Evolutionary conservation across 2,797 vertebrate genomes (phyloP), one percentile per base, ranked within the genome.

Genomic region (Danio kyathit): DNA sequence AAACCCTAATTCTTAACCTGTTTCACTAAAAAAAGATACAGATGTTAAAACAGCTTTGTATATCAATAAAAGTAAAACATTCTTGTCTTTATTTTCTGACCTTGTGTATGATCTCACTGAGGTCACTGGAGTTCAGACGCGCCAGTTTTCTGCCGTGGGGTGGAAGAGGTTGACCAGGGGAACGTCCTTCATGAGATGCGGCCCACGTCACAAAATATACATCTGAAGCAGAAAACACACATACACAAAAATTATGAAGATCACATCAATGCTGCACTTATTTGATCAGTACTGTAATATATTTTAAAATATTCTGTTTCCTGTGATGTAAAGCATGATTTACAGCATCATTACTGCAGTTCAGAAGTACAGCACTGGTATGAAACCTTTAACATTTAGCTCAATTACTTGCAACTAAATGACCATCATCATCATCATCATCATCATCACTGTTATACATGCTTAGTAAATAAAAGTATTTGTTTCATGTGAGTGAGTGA

Each of bases 161-260:
- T 83, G 97, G 96, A 13, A 98, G 86, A 11, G 94, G 86, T 74
- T 97, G 96, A 76, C 95, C 94, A 54, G 94, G 94, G 78, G 91
- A 46, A 71, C 92, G 93, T 67, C 92, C 85, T 74, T 92, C 92
- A 78, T 89, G 91, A 81, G 86, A 89, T 4, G 94, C 94, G 82
- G 96, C 97, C 98, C 97, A 99, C 0, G 97, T 97, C 80, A 98
- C 98, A 86, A 97, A 99, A 90, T 95, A 99, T 19, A 83, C 90
- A 88, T 96, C 97, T 99, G 86, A 6, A 76, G 54, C 29, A 52
- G 7, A 71, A 66, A 71, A 57, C 16, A 63, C 19, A 49, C 12
- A 65, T 49, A 59, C 9, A n/a, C 0, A 46, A 61, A 44, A 72
- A 12, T 51, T 51, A 7, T 41, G 9, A 48, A 29, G 43, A 21